Conservation (phyloP, 2,797 vertebrate species). For the Ceyx erithaca region DNA sequence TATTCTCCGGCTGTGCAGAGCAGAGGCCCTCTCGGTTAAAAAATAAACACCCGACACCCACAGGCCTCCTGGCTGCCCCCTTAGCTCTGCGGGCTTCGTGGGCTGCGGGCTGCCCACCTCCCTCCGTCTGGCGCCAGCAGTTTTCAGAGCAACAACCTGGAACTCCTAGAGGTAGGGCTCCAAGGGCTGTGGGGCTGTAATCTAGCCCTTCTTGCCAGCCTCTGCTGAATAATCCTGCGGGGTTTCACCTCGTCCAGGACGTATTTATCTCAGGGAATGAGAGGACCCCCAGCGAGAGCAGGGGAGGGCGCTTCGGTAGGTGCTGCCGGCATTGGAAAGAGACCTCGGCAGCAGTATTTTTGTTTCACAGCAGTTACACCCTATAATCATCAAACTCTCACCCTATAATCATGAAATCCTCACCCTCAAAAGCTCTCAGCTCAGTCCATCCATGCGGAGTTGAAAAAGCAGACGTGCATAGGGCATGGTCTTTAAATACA, state of each 20-base stretch:
- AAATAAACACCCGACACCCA: neutral
- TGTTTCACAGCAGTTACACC: fast-evolving
- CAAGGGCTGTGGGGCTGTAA: neutral
- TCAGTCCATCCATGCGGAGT: fast-evolving
- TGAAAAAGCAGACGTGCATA: fast-evolving
- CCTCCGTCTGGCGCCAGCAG: too few species aligned
- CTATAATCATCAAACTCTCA: too few species aligned
- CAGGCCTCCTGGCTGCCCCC: neutral
- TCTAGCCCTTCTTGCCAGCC: neutral
- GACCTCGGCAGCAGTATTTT: too few species aligned
- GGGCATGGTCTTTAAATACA: too few species aligned
- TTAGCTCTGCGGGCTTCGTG: fast-evolving
- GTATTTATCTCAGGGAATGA: fast-evolving
- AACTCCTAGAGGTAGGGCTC: too few species aligned
- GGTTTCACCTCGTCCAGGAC: fast-evolving
- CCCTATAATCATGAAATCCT: neutral
- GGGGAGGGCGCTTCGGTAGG: fast-evolving
- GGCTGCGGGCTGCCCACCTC: neutral
- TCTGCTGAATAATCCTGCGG: fast-evolving
- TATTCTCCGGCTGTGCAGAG: neutral
- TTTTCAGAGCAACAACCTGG: neutral
- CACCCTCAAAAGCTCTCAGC: fast-evolving
- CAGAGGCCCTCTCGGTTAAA: too few species aligned
- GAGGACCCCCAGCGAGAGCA: neutral
- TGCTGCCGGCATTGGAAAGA: fast-evolving